These are phyloP conservation scores for Neocloeon triangulifer DNA, from an alignment of 1,140 invertebrate genomes.

Conservation along the genomic window DNA sequence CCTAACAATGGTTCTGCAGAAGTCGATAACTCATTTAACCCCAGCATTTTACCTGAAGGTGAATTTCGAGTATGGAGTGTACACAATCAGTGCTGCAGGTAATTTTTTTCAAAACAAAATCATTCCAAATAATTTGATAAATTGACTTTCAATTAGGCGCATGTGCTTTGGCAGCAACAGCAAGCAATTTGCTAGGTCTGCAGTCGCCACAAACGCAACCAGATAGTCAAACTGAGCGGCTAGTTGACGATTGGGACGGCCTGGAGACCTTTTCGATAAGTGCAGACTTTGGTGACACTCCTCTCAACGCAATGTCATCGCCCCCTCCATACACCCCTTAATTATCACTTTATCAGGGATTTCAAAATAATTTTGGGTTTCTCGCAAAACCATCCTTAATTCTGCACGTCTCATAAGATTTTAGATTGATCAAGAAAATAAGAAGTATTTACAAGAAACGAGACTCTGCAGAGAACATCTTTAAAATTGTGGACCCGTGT, in stretches of 20 bases:
- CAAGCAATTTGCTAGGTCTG: conserved; percentile 12
- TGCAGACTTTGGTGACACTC: conserved; percentile 5
- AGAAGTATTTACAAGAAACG: too few species aligned
- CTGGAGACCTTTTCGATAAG: conserved; percentile 13
- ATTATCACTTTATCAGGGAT: too few species aligned
- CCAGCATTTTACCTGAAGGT: conserved; percentile 17
- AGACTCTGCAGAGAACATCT: too few species aligned
- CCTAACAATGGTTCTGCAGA: conserved; percentile 22
- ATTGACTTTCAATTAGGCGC: conserved; percentile 12
- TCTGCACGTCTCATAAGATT: too few species aligned
- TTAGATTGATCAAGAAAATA: too few species aligned
- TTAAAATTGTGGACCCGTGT: too few species aligned
- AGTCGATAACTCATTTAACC: conserved; percentile 18
- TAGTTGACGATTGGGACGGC: conserved; percentile 14
- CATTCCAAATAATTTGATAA: neutral
- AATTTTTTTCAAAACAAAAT: conserved; percentile 8
- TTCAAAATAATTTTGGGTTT: too few species aligned
- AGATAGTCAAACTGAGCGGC: conserved; percentile 8
- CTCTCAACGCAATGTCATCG: conserved; percentile 11
- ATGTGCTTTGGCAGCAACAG: conserved; percentile 14
- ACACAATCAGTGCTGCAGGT: conserved; percentile 27
- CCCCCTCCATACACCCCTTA: conserved; percentile 16
- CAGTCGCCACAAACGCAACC: conserved; percentile 6
- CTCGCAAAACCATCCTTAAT: too few species aligned
- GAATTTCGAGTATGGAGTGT: conserved; percentile 28